Evolutionary conservation across 2,113 vertebrate species (phyloP), one percentile per base, ranked within the genome.

Genomic region (Cavia porcellus): DNA sequence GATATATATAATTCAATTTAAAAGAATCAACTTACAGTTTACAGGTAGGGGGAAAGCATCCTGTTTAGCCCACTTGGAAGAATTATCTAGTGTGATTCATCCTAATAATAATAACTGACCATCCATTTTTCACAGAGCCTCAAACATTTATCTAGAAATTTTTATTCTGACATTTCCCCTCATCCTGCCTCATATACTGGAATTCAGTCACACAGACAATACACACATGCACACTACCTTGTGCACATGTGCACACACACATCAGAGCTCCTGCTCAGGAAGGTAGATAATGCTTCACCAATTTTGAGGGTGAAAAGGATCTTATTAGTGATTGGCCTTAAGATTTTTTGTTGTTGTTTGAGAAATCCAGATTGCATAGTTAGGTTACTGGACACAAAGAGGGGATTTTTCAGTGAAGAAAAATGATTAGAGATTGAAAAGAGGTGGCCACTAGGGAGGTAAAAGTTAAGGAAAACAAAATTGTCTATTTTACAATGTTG

Each of bases 351-450:
- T 38, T 82, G 24, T 59, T 72, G 7, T 30, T 90, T 90, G 62
- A 68, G 5, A 77, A 96, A 79, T 64, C 9, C 10, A 86, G 28
- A 86, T 61, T 94, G 4, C 62, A 86, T 81, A 86, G 30, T 82
- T 91, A 55, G 3, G 3, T 86, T 94, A 24, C 4, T 72, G 12
- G 12, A 42, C 15, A 42, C 45, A 50, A 86, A 25, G 15, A 93
- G 2, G 5, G 72, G 92, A 86, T 92, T 91, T 95, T 28, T 92
- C 55, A 86, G 45, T n/a, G 75, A 6, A 80, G 25, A 80, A 90
- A 75, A 94, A 45, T 59, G 2, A 61, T 82, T 64, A 15, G 13
- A 11, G 22, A 35, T 28, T 66, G 12, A 38, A 59, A 77, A 61
- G 57, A 8, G 17, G 12, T 84, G 28, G 32, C 42, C 14, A 92